phyloP scores from a whole-genome alignment of 2,888 invertebrate genomes.

The Drosophila rubida region DNA sequence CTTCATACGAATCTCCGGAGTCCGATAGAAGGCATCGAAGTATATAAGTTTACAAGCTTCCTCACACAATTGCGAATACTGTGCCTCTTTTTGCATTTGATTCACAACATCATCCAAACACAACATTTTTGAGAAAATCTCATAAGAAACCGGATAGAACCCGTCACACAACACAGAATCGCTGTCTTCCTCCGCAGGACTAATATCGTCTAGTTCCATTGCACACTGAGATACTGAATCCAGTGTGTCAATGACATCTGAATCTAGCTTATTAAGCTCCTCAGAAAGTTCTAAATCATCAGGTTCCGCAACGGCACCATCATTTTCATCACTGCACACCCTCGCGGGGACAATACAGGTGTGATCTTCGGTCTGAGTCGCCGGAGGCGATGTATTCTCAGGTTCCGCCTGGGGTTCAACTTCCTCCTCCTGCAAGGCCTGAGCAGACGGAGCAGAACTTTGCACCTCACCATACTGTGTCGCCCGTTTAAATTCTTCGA shows the following conservation, averaged over 20 bases:
- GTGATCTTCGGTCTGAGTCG: background rate
- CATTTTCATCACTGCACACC: background rate
- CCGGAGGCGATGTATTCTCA: background rate
- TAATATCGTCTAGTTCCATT: background rate
- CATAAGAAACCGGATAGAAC: conserved; percentile 38
- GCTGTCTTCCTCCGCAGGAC: background rate
- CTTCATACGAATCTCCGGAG: conserved; percentile 34
- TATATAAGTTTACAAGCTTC: conserved; percentile 30
- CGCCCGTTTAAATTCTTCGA: too few relatives aligned
- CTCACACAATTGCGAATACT: conserved; percentile 5
- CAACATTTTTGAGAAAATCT: conserved; percentile 29
- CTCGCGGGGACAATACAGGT: background rate
- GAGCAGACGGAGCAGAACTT: background rate
- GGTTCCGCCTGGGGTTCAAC: background rate
- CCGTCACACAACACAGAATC: background rate
- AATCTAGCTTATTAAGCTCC: too few relatives aligned
- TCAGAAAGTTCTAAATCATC: too few relatives aligned
- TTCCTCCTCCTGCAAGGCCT: background rate
- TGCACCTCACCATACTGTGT: background rate
- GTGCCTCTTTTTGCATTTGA: conserved; percentile 37
- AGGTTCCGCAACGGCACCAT: too few relatives aligned
- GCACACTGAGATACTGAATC: background rate
- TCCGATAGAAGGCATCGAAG: conserved; percentile 42
- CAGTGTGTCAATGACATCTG: too few relatives aligned
- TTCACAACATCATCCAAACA: conserved; percentile 36